Conservation (phyloP, 2,113 vertebrate genomes). For the Acanthochromis polyacanthus region DNA sequence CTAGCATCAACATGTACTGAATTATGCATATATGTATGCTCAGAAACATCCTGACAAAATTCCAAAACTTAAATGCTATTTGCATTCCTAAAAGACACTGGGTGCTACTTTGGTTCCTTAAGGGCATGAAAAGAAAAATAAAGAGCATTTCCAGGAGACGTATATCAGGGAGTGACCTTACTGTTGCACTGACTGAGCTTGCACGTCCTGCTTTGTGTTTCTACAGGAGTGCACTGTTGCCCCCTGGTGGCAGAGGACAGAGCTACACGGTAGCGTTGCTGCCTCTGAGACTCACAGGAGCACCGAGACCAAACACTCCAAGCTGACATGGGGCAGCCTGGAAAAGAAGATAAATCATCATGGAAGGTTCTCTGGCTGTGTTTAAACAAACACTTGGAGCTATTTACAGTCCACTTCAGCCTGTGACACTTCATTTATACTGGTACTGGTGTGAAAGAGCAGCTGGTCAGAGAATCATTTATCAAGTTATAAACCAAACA, state of each 20-base stretch:
- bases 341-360: neutral
- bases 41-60: neutral
- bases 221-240: constrained; percentile 84
- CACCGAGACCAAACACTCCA: constrained; percentile 88
- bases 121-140: neutral
- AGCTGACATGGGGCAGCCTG: constrained; percentile 85
- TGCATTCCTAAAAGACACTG: too few relatives aligned
- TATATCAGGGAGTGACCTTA: constrained; percentile 50
- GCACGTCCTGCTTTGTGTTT: constrained; percentile 81
- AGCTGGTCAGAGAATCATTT: too few relatives aligned
- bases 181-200: constrained; percentile 79
- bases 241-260: constrained; percentile 73
- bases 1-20: neutral
- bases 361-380: neutral
- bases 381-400: neutral
- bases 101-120: too few relatives aligned
- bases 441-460: neutral
- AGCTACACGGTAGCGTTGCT: constrained; percentile 85
- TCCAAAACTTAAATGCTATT: too few relatives aligned
- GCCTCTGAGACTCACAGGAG: constrained; percentile 83
- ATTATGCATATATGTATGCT: neutral
- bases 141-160: neutral
- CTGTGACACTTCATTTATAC: neutral
- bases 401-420: neutral
- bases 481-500: neutral